Conservation (phyloP, 2,888 invertebrate species). For the Hyposoter didymator region DNA sequence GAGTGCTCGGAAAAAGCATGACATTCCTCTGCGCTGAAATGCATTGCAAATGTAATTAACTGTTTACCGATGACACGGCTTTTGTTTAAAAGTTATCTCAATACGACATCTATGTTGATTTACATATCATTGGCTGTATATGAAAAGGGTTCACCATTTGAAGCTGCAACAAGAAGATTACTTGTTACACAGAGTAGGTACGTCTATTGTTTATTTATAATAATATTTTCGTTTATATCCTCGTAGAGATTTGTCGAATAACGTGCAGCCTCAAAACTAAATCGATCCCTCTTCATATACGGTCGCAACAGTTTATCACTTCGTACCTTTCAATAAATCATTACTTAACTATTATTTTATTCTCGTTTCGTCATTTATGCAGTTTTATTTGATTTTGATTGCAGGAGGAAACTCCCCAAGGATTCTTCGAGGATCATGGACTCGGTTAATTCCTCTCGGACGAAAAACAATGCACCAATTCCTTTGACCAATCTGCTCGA, state of each 20-base stretch:
- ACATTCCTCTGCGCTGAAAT: background rate
- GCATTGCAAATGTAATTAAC: constrained; percentile 26
- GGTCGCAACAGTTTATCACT: constrained; percentile 39
- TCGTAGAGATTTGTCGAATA: constrained; percentile 63
- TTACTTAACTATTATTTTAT: background rate
- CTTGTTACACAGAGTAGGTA: constrained; percentile 82
- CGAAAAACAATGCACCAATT: background rate
- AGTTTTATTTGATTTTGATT: constrained; percentile 85
- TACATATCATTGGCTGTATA: constrained; percentile 75
- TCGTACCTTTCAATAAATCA: background rate
- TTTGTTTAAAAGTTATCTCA: constrained; percentile 15
- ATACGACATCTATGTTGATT: constrained; percentile 46
- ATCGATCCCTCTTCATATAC: constrained; percentile 83
- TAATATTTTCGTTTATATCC: constrained; percentile 75
- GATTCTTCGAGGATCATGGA: constrained; percentile 99
- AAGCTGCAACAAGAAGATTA: constrained; percentile 83
- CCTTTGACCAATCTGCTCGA: constrained; percentile 24
- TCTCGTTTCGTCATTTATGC: constrained; percentile 27
- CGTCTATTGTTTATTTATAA: constrained; percentile 80
- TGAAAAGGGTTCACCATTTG: constrained; percentile 84
- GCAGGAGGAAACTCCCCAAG: constrained; percentile 99
- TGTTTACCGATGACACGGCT: background rate
- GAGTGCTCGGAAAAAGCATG: background rate
- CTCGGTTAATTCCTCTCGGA: constrained; percentile 84
- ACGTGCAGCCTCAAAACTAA: constrained; percentile 81